These are phyloP conservation scores for Oostethus manadensis DNA, from an alignment of 2,113 vertebrate species.

Conservation along the genomic window DNA sequence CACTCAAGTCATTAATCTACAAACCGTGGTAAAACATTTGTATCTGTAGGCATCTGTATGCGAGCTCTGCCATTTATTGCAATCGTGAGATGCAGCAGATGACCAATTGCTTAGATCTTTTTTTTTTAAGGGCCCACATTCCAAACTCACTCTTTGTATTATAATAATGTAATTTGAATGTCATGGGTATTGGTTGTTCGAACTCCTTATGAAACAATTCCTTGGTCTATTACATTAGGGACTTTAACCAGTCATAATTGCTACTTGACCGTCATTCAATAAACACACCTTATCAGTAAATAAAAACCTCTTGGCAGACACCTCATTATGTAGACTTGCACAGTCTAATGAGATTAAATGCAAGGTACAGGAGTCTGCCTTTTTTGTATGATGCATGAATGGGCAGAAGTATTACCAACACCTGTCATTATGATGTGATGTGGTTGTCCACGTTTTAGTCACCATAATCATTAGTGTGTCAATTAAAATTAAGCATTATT, in stretches of 20 bases:
- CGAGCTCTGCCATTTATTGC: background rate
- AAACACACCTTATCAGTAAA: background rate
- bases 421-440: background rate
- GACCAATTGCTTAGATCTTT: conserved; percentile 2
- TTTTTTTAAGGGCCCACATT: conserved; percentile 9
- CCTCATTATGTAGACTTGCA: background rate
- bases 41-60: too few species aligned
- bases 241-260: too few species aligned
- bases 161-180: conserved; percentile 1
- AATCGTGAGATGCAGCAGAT: conserved; percentile 2
- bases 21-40: background rate
- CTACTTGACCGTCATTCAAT: background rate
- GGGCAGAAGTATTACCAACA: too few species aligned
- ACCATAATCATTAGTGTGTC: background rate
- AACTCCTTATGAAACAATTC: background rate
- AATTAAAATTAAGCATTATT: background rate
- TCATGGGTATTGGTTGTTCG: background rate
- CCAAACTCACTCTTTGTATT: conserved; percentile 2
- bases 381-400: too few species aligned
- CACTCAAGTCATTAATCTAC: conserved; percentile 13
- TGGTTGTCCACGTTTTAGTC: background rate
- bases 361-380: background rate
- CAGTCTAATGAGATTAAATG: background rate
- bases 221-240: background rate
- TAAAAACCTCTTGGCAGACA: background rate